These are phyloP conservation scores for Triplophysa tibetana DNA, from an alignment of 2,113 vertebrate genomes.

Conservation along the genomic window DNA sequence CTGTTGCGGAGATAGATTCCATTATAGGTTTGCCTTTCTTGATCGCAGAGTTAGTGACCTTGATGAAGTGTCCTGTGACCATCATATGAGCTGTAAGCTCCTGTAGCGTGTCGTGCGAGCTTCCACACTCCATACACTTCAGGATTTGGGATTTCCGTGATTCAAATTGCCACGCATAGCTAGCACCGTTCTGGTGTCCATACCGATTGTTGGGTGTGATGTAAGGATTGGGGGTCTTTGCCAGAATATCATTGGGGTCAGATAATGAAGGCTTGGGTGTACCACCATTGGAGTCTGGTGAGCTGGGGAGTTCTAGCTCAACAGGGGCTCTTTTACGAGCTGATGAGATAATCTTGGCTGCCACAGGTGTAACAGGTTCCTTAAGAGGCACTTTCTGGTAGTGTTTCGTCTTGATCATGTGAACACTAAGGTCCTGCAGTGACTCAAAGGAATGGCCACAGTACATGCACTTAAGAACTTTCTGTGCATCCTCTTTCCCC, in stretches of 20 bases:
- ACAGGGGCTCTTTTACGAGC: conserved; percentile 87
- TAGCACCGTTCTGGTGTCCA: conserved; percentile 97
- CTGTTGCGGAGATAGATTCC: conserved; percentile 78
- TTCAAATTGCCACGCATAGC: conserved; percentile 99
- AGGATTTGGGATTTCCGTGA: conserved; percentile 97
- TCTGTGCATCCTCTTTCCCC: conserved; percentile 97
- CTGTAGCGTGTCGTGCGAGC: conserved; percentile 94
- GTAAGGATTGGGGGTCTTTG: conserved; percentile 91
- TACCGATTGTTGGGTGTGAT: conserved; percentile 97
- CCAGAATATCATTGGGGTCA: conserved; percentile 82
- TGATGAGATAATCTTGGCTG: conserved; percentile 92
- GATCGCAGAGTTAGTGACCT: conserved; percentile 97
- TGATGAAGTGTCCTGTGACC: conserved; percentile 98
- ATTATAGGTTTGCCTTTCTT: conserved; percentile 96
- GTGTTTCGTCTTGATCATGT: conserved; percentile 99
- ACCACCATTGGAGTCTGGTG: conserved; percentile 91
- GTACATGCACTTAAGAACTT: conserved; percentile 99
- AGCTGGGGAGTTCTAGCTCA: conserved; percentile 93
- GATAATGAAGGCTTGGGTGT: conserved; percentile 83
- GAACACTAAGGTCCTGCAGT: conserved; percentile 96
- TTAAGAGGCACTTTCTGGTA: conserved; percentile 99
- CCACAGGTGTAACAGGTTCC: conserved; percentile 94
- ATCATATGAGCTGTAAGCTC: conserved; percentile 99
- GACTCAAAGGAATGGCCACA: conserved; percentile 99
- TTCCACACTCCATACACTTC: conserved; percentile 99